Base-by-base conservation (phyloP, 2,113 vertebrate genomes). In the Thalassarche chlororhynchos region DNA sequence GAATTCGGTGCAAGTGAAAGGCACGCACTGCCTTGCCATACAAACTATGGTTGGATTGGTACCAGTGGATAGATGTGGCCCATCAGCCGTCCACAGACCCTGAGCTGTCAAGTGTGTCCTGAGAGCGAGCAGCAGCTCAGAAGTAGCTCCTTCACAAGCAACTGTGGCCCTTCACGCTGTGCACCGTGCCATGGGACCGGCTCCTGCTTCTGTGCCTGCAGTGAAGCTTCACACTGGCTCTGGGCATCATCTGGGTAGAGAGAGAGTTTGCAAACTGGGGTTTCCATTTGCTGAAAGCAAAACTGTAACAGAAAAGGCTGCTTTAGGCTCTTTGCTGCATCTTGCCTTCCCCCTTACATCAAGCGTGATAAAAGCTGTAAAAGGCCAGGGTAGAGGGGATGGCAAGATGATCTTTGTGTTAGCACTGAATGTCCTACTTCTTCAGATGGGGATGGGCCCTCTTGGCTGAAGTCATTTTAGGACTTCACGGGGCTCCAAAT, bases 81-180 rank as follows among this genome's bases (percentile, higher is more conserved):
- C 18, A 16, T 51, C 65, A 55, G 75, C n/a, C 31, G 38, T 25
- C 17, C 7, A 3, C 20, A 72, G 62, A 12, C 52, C 21, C 24
- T 17, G 32, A 76, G 21, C 46, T 71, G 26, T 65, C 61, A 38
- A 5, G 17, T 3, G 10, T 55, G 42, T 64, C 80, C 52, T 36
- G 26, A 47, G 47, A 42, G 32, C 1, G 2, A 70, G 32, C 5
- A 71, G 52, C 47, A 83, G 40, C 77, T 87, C 40, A 11, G 29
- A 57, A 61, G 32, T 14, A 66, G 46, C 25, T 40, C 46, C 57
- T n/a, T 49, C 32, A 40, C 23, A 29, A 85, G 52, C 52, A n/a
- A 6, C 0, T 1, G 49, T 62, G 47, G 25, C 31, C 32, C 31
- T 65, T 49, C 8, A 52, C 0, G 0, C 25, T 17, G 20, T 36